phyloP scores from a whole-genome alignment of 2,888 invertebrate genomes.

The Spodoptera exigua region DNA sequence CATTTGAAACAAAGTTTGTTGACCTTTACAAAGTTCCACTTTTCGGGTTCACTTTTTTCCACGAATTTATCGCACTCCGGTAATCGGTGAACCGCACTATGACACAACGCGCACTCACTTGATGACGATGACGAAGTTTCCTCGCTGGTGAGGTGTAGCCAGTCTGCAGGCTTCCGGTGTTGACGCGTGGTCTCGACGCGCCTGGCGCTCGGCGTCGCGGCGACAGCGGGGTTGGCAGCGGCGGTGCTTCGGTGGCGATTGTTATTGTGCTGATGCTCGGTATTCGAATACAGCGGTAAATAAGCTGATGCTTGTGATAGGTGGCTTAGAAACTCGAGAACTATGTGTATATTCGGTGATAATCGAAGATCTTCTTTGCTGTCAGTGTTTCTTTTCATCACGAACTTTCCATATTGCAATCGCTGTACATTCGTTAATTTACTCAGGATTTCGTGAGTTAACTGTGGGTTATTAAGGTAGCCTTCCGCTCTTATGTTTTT shows the following conservation, averaged over 20 bases:
- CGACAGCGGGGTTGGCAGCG: neutral
- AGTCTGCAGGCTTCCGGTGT: neutral
- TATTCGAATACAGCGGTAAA: neutral
- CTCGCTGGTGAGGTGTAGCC: neutral
- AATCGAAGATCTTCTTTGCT: neutral
- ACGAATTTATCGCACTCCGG: too few relatives aligned
- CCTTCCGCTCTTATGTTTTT: neutral
- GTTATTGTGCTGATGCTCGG: neutral
- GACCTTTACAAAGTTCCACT: neutral
- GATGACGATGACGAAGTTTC: neutral
- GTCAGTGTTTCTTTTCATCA: too few relatives aligned
- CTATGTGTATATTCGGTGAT: neutral
- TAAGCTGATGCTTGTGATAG: neutral
- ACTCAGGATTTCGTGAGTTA: too few relatives aligned
- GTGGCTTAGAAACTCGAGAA: neutral
- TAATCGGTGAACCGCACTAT: neutral
- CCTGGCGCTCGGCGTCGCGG: neutral
- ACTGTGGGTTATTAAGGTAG: too few relatives aligned
- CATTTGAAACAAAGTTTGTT: slow-evolving; percentile 4
- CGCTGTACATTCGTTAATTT: too few relatives aligned
- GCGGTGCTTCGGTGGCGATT: neutral
- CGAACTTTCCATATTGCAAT: too few relatives aligned
- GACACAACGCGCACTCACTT: slow-evolving; percentile 1
- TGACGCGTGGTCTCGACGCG: neutral
- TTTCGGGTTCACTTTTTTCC: neutral